A percentile compares a stretch with the other conserved stretches of the same genome.
phyloP scores from a whole-genome alignment of 2,113 vertebrate genomes.

The Ctenodactylus gundi region DNA sequence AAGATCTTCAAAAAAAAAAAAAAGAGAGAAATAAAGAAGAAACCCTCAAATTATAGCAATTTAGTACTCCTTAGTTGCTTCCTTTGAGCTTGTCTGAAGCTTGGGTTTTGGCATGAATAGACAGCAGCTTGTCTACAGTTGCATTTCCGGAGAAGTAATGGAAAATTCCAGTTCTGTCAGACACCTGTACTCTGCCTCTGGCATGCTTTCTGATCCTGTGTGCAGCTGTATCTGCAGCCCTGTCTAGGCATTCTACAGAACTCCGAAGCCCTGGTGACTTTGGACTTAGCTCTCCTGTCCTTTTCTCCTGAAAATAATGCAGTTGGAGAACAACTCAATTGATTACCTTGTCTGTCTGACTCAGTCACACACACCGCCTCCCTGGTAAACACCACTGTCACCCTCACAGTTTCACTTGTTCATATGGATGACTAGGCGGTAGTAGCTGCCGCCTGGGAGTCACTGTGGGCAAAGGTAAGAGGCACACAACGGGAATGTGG shows the following conservation, averaged over 20 bases:
- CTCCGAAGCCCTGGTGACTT: not conserved
- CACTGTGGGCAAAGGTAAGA: not conserved
- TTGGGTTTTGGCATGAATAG: constrained; percentile 21
- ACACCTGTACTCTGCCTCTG: not conserved
- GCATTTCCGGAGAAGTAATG: not conserved
- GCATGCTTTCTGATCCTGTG: not conserved
- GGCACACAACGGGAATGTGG: not conserved
- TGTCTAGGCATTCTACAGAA: not conserved
- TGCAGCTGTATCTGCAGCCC: not conserved
- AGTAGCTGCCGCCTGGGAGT: not conserved
- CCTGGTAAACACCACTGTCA: not conserved
- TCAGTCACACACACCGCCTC: not conserved
- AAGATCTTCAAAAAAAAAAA: not conserved
- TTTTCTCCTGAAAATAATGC: not conserved
- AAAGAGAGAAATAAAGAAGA: not conserved
- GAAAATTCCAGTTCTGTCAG: constrained; percentile 53
- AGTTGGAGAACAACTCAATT: not conserved
- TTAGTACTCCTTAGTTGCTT: not conserved
- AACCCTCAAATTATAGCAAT: not conserved
- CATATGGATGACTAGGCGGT: not conserved
- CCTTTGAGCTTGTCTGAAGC: not conserved
- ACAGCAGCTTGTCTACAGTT: constrained; percentile 1
- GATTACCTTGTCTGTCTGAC: not conserved
- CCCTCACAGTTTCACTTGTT: not conserved
- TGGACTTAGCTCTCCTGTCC: not conserved